Evolutionary conservation across 2,113 vertebrate species (phyloP), one percentile per base, ranked within the genome.

Genomic region (Nesogale talazaci): DNA sequence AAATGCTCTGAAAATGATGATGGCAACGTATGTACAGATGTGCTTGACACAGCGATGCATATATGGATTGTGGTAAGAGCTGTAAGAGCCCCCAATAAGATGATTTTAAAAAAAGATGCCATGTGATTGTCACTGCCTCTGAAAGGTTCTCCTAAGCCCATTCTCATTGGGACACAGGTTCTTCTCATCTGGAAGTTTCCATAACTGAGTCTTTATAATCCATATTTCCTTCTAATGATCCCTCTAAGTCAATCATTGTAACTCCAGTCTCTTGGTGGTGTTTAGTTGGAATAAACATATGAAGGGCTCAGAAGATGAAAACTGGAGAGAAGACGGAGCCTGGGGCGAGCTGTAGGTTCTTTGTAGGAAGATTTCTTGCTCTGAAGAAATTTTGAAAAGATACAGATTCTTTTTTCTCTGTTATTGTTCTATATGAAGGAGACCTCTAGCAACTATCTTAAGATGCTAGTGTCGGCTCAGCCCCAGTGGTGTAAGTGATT

Each of bases 231-330:
- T 42, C n/a, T 75, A 17, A 69, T 75, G 17, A 82, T 67, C 61
- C 6, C 3, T 84, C 40, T 92, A 94, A 88, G 65, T 22, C 20
- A 77, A 1, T 57, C 22, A 40, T 34, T 7, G 61, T 70, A n/a
- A 87, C 42, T 84, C 27, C 31, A 87, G 79, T 56, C 1, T 78
- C 8, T 40, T 70, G 61, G 17, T 72, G 36, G 46, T 10, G 72
- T 80, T 94, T 23, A 14, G 72, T 92, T 91, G n/a, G 59, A 91
- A 85, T n/a, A 4, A 38, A 38, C 17, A 80, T 25, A 16, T 36
- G 25, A 83, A 40, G 38, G 19, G 63, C 1, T 2, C 11, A 63
- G 79, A 94, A 57, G 91, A 81, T 59, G 42, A 65, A 80, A n/a
- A 92, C 4, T 40, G 31, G 83, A 94, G 19, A 23, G 7, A 16